Base-by-base conservation (phyloP, 2,888 invertebrate genomes). In the Macrostomum cliftonense region DNA sequence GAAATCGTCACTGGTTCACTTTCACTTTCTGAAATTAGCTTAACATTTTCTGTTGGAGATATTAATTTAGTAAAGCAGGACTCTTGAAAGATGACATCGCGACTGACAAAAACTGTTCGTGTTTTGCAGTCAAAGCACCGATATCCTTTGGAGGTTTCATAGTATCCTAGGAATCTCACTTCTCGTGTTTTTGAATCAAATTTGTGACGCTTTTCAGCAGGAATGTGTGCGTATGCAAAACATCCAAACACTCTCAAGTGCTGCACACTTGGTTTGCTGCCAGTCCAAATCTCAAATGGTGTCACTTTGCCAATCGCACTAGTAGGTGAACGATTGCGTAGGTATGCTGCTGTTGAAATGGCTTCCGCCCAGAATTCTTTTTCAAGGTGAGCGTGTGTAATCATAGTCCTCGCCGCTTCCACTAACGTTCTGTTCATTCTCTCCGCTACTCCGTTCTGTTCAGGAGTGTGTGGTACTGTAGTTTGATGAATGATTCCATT, bases 391-490 rank as follows among this genome's bases (percentile, higher is more conserved):
- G 60, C 51, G n/a, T 63, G 51, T 1, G 56, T 43, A 14, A 69
- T 19, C 48, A 66, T 52, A 28, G 60, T 59, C 36, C 62, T 52
- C 0, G 60, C 60, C 50, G 52, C 55, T 21, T 64, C 62, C 39
- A 63, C 50, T 1, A 66, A 50, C 2, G 61, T 63, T 1, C 60
- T 46, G 21, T 64, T 64, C 28, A 58, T 57, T 1, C 63, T 39
- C 45, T 66, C 66, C 1, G 63, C 61, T 44, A 51, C 52, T 2
- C 63, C 64, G 53, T 67, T 67, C 43, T 64, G 61, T 47, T 66
- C 55, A 1, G 63, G 65, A 0, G 56, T 62, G 39, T 67, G 59
- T 0, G 61, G 55, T 1, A 56, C 54, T 1, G 64, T 59, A 13
- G 49, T 52, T 52, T 65, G 58, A 52, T 65, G 63, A 12, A 43